Conservation (phyloP, 2,888 invertebrate species). For the Eilema sororculum region DNA sequence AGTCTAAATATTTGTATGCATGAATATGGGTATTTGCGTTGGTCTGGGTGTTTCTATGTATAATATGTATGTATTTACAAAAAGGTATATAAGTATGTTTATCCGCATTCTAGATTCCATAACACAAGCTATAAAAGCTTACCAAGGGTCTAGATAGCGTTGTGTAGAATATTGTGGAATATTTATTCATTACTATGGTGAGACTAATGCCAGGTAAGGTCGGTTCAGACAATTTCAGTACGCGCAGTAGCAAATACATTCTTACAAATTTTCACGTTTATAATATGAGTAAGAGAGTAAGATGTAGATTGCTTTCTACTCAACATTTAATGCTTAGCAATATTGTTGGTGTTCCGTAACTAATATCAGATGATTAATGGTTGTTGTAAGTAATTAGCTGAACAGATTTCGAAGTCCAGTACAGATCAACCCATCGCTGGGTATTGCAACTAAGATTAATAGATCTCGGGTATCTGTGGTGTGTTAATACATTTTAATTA, state of each 20-base stretch:
- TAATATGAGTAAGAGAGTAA: not conserved
- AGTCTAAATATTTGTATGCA: too few species aligned
- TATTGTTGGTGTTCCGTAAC: slow-evolving; percentile 8
- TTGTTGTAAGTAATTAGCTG: slow-evolving; percentile 21
- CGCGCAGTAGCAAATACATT: not conserved
- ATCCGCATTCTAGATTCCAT: too few species aligned
- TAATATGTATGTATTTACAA: too few species aligned
- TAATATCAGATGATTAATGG: slow-evolving; percentile 23
- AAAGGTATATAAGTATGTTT: too few species aligned
- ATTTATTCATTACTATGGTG: too few species aligned
- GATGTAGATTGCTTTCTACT: not conserved
- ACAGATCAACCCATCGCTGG: slow-evolving; percentile 4
- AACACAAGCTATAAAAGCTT: too few species aligned
- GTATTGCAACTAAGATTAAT: slow-evolving; percentile 17
- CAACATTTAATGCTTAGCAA: not conserved
- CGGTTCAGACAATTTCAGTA: not conserved
- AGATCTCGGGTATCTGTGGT: slow-evolving; percentile 3
- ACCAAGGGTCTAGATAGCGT: too few species aligned
- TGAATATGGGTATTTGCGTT: too few species aligned
- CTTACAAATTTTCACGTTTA: not conserved
- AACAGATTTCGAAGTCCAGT: slow-evolving; percentile 13
- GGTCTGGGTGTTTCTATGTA: too few species aligned
- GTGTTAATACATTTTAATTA: not conserved
- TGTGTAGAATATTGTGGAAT: too few species aligned
- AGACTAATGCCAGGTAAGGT: too few species aligned